Percentiles rank a stretch among this genome's conserved stretches.
Conservation (phyloP, 2,113 vertebrate species). For the Brachionichthys hirsutus region DNA sequence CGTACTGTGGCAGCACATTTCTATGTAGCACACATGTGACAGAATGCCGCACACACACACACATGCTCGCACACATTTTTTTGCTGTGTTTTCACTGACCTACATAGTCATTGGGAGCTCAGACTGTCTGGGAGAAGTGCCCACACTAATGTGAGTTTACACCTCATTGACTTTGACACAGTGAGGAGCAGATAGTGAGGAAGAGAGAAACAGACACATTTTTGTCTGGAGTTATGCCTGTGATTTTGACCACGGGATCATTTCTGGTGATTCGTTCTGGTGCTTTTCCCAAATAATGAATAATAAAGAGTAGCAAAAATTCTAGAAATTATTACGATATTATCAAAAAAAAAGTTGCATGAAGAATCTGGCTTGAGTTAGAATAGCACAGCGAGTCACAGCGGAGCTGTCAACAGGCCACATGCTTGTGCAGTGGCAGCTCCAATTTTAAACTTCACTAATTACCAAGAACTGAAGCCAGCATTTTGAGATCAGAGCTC, state of each 20-base stretch:
- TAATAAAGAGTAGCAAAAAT: too few relatives aligned
- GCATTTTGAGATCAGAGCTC: constrained; percentile 25
- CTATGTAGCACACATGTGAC: constrained; percentile 12
- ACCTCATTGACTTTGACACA: constrained; percentile 57
- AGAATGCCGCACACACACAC: not conserved
- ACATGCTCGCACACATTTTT: constrained; percentile 16
- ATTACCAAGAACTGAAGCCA: constrained; percentile 14
- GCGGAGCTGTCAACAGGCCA: not conserved
- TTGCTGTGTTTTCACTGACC: constrained; percentile 54
- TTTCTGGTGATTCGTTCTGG: too few relatives aligned
- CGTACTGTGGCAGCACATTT: constrained; percentile 10
- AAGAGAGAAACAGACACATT: not conserved
- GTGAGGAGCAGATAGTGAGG: constrained; percentile 27
- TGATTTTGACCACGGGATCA: too few relatives aligned
- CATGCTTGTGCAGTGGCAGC: not conserved
- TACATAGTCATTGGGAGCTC: constrained; percentile 49
- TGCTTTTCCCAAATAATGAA: too few relatives aligned
- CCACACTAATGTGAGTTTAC: constrained; percentile 55
- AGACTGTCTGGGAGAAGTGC: constrained; percentile 51
- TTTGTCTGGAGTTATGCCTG: too few relatives aligned
- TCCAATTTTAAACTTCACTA: constrained; percentile 1
- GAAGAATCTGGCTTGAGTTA: not conserved
- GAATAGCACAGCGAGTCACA: constrained; percentile 27
- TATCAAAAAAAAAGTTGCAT: too few relatives aligned
- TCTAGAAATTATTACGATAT: too few relatives aligned